These are phyloP conservation scores for Hypena proboscidalis DNA, from an alignment of 2,888 invertebrate genomes.

Conservation along the genomic window DNA sequence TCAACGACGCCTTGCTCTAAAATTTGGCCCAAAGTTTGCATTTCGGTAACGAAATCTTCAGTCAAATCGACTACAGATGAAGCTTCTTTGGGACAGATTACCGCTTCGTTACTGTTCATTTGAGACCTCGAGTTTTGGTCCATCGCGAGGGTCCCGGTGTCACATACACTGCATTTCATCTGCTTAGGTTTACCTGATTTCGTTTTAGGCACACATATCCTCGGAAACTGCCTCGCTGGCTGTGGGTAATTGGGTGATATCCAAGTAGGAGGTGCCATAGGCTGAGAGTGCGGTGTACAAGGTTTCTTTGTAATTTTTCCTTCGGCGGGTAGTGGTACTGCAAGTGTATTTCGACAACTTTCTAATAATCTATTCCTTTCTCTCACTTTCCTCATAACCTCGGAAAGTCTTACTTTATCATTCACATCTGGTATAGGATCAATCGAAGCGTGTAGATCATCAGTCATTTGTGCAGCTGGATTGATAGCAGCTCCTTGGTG, in stretches of 20 bases:
- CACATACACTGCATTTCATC: slow-evolving; percentile 4
- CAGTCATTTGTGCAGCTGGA: neutral
- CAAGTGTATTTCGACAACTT: neutral
- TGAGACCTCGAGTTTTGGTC: neutral
- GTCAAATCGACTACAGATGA: slow-evolving; percentile 17
- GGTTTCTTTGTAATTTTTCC: too few relatives aligned
- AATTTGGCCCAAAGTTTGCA: slow-evolving; percentile 25
- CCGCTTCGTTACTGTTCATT: too few relatives aligned
- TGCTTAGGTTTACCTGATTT: neutral
- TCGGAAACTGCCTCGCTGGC: neutral
- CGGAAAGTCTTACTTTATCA: slow-evolving; percentile 49
- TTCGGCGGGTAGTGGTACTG: too few relatives aligned
- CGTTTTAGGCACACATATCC: slow-evolving; percentile 2
- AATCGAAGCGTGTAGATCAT: slow-evolving; percentile 3
- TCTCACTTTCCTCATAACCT: slow-evolving; percentile 57
- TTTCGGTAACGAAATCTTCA: slow-evolving; percentile 18
- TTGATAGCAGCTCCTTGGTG: slow-evolving; percentile 1
- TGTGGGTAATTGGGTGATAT: slow-evolving; percentile 4
- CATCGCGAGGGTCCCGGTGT: slow-evolving; percentile 3
- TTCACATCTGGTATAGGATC: slow-evolving; percentile 32
- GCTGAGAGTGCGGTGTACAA: slow-evolving; percentile 4
- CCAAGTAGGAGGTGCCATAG: slow-evolving; percentile 1
- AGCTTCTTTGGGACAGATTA: too few relatives aligned
- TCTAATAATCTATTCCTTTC: slow-evolving; percentile 45
- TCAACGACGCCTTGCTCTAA: slow-evolving; percentile 5